phyloP scores from a whole-genome alignment of 1,140 invertebrate species.

The Drosophila trapezifrons region DNA sequence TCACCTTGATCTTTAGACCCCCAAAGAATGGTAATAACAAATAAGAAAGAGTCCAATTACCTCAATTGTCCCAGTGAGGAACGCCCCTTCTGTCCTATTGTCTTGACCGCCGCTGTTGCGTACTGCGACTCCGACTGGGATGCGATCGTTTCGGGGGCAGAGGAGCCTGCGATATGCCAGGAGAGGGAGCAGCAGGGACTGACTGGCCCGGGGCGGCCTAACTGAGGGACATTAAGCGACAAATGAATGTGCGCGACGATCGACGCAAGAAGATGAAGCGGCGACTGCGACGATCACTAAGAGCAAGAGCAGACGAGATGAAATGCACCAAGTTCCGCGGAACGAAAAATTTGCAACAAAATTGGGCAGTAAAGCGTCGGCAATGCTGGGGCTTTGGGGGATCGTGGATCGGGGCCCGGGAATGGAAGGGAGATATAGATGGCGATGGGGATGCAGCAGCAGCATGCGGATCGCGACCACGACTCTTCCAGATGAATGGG shows the following conservation, averaged over 20 bases:
- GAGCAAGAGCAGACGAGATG: slow-evolving; percentile 71
- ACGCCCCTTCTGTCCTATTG: slow-evolving; percentile 4
- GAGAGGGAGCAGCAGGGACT: slow-evolving; percentile 12
- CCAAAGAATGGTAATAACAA: too few species aligned
- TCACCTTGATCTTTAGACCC: too few species aligned
- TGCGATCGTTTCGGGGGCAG: slow-evolving; percentile 4
- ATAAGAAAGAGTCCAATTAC: not conserved
- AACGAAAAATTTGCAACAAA: slow-evolving; percentile 82
- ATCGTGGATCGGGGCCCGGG: slow-evolving; percentile 1
- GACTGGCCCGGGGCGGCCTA: slow-evolving; percentile 42
- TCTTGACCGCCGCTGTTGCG: slow-evolving; percentile 14
- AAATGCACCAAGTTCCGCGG: slow-evolving; percentile 81
- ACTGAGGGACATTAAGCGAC: slow-evolving; percentile 81
- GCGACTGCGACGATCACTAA: slow-evolving; percentile 44
- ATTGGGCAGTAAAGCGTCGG: slow-evolving; percentile 77
- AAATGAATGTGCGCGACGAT: slow-evolving; percentile 80
- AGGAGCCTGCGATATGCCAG: slow-evolving; percentile 7
- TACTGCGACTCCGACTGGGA: slow-evolving; percentile 35
- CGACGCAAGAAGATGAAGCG: slow-evolving; percentile 53
- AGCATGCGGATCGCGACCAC: slow-evolving; percentile 26
- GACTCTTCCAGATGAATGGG: slow-evolving; percentile 46
- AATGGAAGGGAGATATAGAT: slow-evolving; percentile 2
- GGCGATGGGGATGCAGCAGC: slow-evolving; percentile 1
- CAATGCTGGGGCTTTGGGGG: slow-evolving; percentile 34
- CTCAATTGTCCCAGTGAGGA: too few species aligned